phyloP scores from a whole-genome alignment of 2,888 invertebrate genomes.

The Halictus quadricinctus region DNA sequence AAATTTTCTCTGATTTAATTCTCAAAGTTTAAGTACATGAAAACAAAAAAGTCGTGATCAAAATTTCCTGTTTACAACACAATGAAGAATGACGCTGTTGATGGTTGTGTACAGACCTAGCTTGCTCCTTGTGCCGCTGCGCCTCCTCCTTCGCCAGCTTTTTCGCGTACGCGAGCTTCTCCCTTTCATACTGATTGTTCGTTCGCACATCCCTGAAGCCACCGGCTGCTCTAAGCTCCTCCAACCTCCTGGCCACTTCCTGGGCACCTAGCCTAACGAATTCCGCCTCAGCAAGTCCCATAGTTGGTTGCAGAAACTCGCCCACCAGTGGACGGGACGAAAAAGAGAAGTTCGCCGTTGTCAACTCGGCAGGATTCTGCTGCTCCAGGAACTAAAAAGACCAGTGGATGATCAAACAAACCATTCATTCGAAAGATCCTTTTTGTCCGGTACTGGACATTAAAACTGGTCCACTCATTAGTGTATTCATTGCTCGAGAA shows the following conservation, averaged over 20 bases:
- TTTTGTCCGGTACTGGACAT: not conserved
- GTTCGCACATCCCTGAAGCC: slow-evolving; percentile 83
- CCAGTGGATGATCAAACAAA: not conserved
- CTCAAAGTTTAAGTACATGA: no score
- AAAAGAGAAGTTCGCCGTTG: slow-evolving; percentile 95
- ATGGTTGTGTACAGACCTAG: slow-evolving; percentile 75
- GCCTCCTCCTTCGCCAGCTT: slow-evolving; percentile 88
- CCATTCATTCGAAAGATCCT: not conserved
- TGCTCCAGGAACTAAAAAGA: slow-evolving; percentile 78
- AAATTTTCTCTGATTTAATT: no score
- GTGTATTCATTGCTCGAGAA: not conserved
- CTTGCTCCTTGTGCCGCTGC: slow-evolving; percentile 83
- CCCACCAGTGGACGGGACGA: slow-evolving; percentile 95
- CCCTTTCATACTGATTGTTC: slow-evolving; percentile 80
- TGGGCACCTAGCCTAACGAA: slow-evolving; percentile 90
- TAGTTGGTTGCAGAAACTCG: slow-evolving; percentile 92
- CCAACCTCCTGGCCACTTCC: slow-evolving; percentile 90
- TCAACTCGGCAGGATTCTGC: slow-evolving; percentile 85
- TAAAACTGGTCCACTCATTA: not conserved
- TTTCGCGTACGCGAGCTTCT: slow-evolving; percentile 85
- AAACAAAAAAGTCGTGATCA: not conserved
- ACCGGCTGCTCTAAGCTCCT: slow-evolving; percentile 87
- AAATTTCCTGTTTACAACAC: not conserved
- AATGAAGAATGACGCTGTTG: not conserved
- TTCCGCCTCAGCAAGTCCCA: slow-evolving; percentile 86